These are phyloP conservation scores for Napeogenes sylphis DNA, from an alignment of 2,888 invertebrate species.

Conservation along the genomic window DNA sequence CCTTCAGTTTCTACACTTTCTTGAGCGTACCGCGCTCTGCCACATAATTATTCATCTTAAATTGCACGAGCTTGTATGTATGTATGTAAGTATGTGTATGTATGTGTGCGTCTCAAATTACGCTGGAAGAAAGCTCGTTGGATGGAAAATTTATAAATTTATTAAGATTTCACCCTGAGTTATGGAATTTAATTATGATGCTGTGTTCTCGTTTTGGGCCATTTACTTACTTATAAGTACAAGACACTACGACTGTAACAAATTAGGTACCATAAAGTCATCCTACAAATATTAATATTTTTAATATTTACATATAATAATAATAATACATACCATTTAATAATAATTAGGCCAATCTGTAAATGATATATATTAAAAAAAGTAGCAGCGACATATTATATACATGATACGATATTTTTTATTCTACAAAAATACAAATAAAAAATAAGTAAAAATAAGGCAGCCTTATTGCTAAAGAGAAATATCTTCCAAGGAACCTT, in stretches of 20 bases:
- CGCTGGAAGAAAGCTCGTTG: slow-evolving; percentile 62
- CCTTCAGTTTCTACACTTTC: slow-evolving; percentile 44
- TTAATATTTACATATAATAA: no score
- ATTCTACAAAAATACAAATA: no score
- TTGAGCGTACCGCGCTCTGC: slow-evolving; percentile 65
- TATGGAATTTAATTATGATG: slow-evolving; percentile 53
- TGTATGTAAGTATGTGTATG: slow-evolving; percentile 33
- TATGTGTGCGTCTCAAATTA: slow-evolving; percentile 53
- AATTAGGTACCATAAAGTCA: not conserved
- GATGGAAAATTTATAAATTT: slow-evolving; percentile 71
- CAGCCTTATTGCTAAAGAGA: no score
- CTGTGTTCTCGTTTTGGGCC: not conserved
- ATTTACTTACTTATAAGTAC: not conserved
- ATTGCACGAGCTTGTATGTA: slow-evolving; percentile 70
- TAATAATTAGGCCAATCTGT: no score
- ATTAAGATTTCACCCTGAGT: slow-evolving; percentile 53
- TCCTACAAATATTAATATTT: no score
- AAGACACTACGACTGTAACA: not conserved
- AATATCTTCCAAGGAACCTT: no score
- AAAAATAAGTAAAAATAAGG: no score
- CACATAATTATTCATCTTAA: slow-evolving; percentile 79
- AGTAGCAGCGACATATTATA: no score
- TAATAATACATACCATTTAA: no score
- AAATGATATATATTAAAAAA: no score
- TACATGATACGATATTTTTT: no score